Evolutionary conservation across 2,888 invertebrate species (phyloP).

Genomic region (Epirrita christyi): DNA sequence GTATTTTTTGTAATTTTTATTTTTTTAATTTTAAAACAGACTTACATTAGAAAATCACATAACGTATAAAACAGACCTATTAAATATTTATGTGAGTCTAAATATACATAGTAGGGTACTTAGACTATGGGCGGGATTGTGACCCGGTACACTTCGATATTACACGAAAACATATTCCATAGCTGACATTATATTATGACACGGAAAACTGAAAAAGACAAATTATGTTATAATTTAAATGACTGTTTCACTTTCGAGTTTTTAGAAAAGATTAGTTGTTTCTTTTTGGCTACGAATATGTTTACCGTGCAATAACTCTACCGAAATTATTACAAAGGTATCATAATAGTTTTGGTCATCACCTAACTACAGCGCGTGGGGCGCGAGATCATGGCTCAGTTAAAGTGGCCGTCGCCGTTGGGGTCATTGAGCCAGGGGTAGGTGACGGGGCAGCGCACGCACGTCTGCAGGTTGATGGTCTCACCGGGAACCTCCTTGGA

Average conservation of each 20-base stretch:
- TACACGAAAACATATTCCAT: slow-evolving; percentile 73
- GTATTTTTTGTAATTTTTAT: slow-evolving; percentile 67
- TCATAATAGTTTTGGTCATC: slow-evolving; percentile 48
- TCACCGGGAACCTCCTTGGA: slow-evolving; percentile 97
- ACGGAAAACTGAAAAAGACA: slow-evolving; percentile 7
- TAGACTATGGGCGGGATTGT: slow-evolving; percentile 83
- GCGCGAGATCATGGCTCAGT: slow-evolving; percentile 76
- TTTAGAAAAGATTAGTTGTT: slow-evolving; percentile 26
- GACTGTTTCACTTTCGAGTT: slow-evolving; percentile 30
- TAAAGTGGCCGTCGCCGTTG: slow-evolving; percentile 94
- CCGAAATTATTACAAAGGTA: slow-evolving; percentile 58
- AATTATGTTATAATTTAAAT: slow-evolving; percentile 20
- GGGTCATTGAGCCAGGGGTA: slow-evolving; percentile 98
- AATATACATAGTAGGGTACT: slow-evolving; percentile 83
- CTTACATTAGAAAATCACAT: slow-evolving; percentile 84
- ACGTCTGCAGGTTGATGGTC: slow-evolving; percentile 96
- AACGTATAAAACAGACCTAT: slow-evolving; percentile 83
- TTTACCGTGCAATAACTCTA: slow-evolving; percentile 66
- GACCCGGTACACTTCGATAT: slow-evolving; percentile 81
- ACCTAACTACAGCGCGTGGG: slow-evolving; percentile 72
- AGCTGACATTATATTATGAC: slow-evolving; percentile 40
- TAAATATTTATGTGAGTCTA: slow-evolving; percentile 84
- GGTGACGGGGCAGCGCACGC: slow-evolving; percentile 96
- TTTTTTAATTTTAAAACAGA: slow-evolving; percentile 82
- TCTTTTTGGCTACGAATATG: slow-evolving; percentile 60